These are phyloP conservation scores for Cervus canadensis DNA, from an alignment of 2,113 vertebrate genomes.

Conservation along the genomic window DNA sequence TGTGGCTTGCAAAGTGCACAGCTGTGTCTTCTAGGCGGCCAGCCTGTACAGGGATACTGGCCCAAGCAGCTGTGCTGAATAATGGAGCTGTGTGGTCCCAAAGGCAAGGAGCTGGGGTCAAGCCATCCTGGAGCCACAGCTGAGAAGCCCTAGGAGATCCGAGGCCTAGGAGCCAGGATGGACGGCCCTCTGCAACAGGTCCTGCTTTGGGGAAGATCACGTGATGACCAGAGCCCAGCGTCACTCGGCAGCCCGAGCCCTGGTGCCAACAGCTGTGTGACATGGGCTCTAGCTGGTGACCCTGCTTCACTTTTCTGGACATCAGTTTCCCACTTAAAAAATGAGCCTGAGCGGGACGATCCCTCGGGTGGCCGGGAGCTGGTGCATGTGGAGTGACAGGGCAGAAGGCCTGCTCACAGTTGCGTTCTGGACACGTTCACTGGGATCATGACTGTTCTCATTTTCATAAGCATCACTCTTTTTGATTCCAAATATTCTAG, in stretches of 20 bases:
- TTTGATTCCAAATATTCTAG: background rate
- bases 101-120: background rate
- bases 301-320: background rate
- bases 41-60: background rate
- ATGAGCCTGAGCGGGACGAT: background rate
- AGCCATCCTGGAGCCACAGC: background rate
- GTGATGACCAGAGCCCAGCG: background rate
- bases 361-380: background rate
- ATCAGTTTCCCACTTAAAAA: background rate
- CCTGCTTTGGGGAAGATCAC: background rate
- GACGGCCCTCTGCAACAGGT: background rate
- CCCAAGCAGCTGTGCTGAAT: background rate
- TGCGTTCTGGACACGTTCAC: fast-evolving
- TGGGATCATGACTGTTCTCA: background rate
- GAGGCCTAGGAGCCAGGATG: background rate
- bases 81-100: background rate
- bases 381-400: fast-evolving
- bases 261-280: background rate
- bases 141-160: background rate
- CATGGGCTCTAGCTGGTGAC: background rate
- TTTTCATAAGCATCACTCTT: background rate
- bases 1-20: background rate
- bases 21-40: background rate
- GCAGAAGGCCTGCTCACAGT: fast-evolving
- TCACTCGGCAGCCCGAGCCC: background rate